Evolutionary conservation across 1,140 invertebrate genomes (phyloP).

Genomic region (Plutomurus gul): DNA sequence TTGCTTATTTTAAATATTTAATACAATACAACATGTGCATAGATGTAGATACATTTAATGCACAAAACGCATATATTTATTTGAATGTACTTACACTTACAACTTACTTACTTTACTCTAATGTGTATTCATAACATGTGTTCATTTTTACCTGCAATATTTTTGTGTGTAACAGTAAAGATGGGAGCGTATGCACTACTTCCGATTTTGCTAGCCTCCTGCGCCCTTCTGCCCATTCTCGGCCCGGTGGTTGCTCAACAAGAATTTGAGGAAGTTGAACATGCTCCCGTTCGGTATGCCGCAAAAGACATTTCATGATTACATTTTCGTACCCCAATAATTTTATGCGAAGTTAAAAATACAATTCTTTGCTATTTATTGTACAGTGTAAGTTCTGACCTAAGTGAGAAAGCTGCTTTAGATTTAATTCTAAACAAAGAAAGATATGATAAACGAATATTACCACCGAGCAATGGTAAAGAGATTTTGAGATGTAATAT

Average conservation of each 20-base stretch:
- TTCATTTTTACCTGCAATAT: neutral
- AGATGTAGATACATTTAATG: too few species aligned
- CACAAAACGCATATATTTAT: too few species aligned
- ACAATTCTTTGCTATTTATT: conserved; percentile 35
- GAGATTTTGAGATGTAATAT: neutral
- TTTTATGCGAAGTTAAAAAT: too few species aligned
- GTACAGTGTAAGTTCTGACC: conserved; percentile 54
- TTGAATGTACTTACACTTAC: too few species aligned
- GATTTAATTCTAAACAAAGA: conserved; percentile 55
- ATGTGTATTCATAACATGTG: neutral
- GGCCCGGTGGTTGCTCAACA: conserved; percentile 40
- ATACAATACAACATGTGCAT: too few species aligned
- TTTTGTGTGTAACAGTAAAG: too few species aligned
- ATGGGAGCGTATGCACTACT: conserved; percentile 20
- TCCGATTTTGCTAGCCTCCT: conserved; percentile 35
- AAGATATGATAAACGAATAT: conserved; percentile 56
- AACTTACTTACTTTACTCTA: too few species aligned
- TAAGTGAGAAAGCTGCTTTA: conserved; percentile 56
- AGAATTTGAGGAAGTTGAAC: neutral
- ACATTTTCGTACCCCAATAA: too few species aligned
- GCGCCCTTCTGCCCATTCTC: conserved; percentile 38
- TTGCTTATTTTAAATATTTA: too few species aligned
- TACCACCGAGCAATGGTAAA: conserved; percentile 54
- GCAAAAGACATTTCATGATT: too few species aligned
- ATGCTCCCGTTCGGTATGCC: conserved; percentile 17